Percentiles rank a stretch among this genome's conserved stretches.
These are phyloP conservation scores for Drosophila birchii DNA, from an alignment of 2,888 invertebrate genomes.

Conservation along the genomic window DNA sequence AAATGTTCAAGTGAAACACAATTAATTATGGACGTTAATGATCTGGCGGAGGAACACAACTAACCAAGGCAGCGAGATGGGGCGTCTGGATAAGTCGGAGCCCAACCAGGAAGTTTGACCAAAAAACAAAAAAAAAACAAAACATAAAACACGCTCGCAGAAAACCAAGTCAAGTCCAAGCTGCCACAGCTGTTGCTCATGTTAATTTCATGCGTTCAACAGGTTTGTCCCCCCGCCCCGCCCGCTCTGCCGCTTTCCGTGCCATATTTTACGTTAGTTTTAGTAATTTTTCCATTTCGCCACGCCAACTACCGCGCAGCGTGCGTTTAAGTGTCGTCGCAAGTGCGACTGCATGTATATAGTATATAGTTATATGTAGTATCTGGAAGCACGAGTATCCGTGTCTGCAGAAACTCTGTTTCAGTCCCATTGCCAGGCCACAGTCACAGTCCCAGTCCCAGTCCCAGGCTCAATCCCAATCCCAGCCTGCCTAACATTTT, in stretches of 20 bases:
- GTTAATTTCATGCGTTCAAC: conserved; percentile 76
- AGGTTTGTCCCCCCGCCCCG: conserved; percentile 54
- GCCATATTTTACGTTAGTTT: conserved; percentile 67
- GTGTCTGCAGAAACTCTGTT: conserved; percentile 12
- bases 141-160: conserved; percentile 37
- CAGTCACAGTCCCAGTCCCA: conserved; percentile 5
- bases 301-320: conserved; percentile 76
- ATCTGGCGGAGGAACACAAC: conserved; percentile 18
- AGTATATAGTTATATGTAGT: neutral
- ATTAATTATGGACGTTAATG: conserved; percentile 69
- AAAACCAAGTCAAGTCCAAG: conserved; percentile 57
- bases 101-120: conserved; percentile 59
- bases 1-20: conserved; percentile 38
- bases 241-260: conserved; percentile 26
- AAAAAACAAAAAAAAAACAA: conserved; percentile 13
- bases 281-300: conserved; percentile 71
- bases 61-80: neutral
- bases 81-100: conserved; percentile 14
- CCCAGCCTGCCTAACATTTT: conserved; percentile 62
- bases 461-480: conserved; percentile 30
- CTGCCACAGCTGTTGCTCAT: conserved; percentile 50
- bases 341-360: conserved; percentile 17
- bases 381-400: conserved; percentile 32
- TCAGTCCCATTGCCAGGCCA: conserved; percentile 6
- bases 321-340: conserved; percentile 70